Evolutionary conservation across 2,113 vertebrate genomes (phyloP), one percentile per base, ranked within the genome.

Genomic region (Paralichthys olivaceus): DNA sequence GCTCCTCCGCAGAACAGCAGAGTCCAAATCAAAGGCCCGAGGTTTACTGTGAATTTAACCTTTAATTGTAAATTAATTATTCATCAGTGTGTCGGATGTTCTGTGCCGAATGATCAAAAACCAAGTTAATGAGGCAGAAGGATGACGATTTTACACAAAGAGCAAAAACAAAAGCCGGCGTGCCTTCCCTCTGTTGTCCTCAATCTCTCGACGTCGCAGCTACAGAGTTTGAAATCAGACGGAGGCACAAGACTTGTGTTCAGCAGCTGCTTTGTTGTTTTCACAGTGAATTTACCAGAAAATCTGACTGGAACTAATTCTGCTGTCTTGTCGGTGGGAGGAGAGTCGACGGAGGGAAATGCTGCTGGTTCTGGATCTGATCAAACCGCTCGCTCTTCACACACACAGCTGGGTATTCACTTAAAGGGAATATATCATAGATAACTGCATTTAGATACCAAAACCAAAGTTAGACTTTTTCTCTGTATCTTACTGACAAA

Each of bases 1-100:
- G 72, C 37, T 2, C 32, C 29, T 23, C 47, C 19, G 34, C 76
- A 66, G 54, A 73, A 72, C 62, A 76, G 60, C 66, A 43, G 4
- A 49, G 84, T 84, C 81, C 29, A 81, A 89, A 84, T 70, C 75
- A 76, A 93, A 78, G 61, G 84, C 84, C 85, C 22, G 72, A 75
- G 84, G 91, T 88, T 90, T 85, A 66, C 72, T 72, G 72, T 74
- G 87, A 90, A 88, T 89, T 84, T 89, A 90, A 92, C 89, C 91
- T 89, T 91, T 88, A 89, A 93, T 90, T 90, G 87, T 53, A 19
- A 75, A 91, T 93, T 90, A 87, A 93, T 93, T 90, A 91, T 93
- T 92, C 77, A 91, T 84, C 75, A 61, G 47, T 65, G 80, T 64
- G 83, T 84, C 62, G 79, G 80, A 81, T 89, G 87, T 90, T 91